These are phyloP conservation scores for Helobdella robusta DNA, from an alignment of 2,888 invertebrate species.

Conservation along the genomic window DNA sequence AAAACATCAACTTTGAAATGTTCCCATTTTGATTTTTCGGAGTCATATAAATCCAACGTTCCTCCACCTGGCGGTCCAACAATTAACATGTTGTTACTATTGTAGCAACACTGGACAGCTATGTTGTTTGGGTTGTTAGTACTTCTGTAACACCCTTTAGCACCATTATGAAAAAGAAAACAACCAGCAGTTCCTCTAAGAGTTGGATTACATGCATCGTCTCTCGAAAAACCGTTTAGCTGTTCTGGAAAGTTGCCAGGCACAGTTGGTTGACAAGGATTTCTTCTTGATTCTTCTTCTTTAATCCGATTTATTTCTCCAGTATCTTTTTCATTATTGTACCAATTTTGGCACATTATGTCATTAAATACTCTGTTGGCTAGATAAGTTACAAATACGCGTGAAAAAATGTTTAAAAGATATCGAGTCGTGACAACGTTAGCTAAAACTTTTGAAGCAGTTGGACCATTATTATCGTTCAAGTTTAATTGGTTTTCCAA, in stretches of 20 bases:
- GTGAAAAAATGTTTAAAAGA: too few relatives aligned
- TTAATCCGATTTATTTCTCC: constrained; percentile 6
- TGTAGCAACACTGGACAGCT: constrained; percentile 22
- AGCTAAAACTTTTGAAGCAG: background rate
- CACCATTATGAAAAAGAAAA: constrained; percentile 6
- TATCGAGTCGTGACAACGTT: too few relatives aligned
- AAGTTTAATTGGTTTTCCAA: background rate
- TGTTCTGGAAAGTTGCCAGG: constrained; percentile 9
- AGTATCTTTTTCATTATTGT: background rate
- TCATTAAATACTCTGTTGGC: too few relatives aligned
- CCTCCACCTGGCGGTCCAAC: constrained; percentile 24
- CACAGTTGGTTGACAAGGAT: constrained; percentile 21
- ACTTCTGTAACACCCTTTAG: constrained; percentile 24
- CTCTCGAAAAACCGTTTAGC: constrained; percentile 7
- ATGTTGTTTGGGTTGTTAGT: constrained; percentile 11
- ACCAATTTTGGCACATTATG: constrained; percentile 11
- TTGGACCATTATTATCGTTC: background rate
- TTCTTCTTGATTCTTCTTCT: constrained; percentile 12
- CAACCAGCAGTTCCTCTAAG: too few relatives aligned
- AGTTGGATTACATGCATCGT: constrained; percentile 18
- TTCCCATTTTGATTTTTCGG: background rate
- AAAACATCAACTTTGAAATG: constrained; percentile 19
- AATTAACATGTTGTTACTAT: constrained; percentile 2
- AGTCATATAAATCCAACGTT: constrained; percentile 16
- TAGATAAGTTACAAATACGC: too few relatives aligned